phyloP scores from a whole-genome alignment of 2,888 invertebrate genomes.

The Chaetogeoica ovagalla region DNA sequence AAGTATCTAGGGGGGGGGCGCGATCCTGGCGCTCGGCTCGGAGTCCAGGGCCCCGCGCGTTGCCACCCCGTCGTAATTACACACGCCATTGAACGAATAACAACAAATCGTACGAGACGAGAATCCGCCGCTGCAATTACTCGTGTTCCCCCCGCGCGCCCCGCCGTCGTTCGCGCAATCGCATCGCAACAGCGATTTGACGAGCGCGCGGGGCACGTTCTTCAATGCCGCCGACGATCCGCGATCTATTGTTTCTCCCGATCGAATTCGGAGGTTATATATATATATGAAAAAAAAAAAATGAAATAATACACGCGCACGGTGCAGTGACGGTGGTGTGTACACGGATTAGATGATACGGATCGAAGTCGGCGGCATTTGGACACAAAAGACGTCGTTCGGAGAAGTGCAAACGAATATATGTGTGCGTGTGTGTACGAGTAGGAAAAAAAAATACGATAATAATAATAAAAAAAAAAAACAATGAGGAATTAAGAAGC shows the following conservation, averaged over 20 bases:
- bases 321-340: conserved; percentile 5
- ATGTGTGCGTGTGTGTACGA: neutral
- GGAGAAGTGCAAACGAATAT: conserved; percentile 53
- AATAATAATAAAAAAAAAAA: conserved; percentile 35
- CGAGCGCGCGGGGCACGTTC: neutral
- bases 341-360: conserved; percentile 30
- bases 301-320: neutral
- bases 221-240: neutral
- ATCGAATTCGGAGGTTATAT: conserved; percentile 43
- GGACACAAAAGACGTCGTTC: conserved; percentile 43
- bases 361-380: conserved; percentile 53
- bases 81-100: no score
- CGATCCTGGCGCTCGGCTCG: no score
- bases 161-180: no score
- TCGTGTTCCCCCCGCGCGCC: no score
- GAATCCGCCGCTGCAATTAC: no score
- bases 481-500: conserved; percentile 53
- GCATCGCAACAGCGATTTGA: no score
- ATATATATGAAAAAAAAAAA: neutral
- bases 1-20: no score
- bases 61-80: no score
- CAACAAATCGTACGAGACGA: no score
- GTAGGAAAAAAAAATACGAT: conserved; percentile 39
- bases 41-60: no score
- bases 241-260: conserved; percentile 40